These are phyloP conservation scores for Cremastinae sp. DNA, from an alignment of 2,888 invertebrate genomes.

Conservation along the genomic window DNA sequence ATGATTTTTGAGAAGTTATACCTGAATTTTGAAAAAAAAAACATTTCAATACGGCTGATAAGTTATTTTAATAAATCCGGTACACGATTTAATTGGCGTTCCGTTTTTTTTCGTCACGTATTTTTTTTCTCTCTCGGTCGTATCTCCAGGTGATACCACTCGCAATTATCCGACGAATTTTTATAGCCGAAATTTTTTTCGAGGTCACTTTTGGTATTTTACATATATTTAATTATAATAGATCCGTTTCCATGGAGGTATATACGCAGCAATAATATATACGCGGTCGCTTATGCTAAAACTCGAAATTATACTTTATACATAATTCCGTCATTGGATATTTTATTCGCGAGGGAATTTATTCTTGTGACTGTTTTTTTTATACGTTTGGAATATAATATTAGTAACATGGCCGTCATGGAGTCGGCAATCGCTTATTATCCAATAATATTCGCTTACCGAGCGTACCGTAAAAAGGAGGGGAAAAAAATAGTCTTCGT, in stretches of 20 bases:
- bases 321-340: slow-evolving; percentile 14
- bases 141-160: not conserved
- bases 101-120: not conserved
- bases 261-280: slow-evolving; percentile 3
- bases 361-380: slow-evolving; percentile 6
- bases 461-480: slow-evolving; percentile 32
- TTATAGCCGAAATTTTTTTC: slow-evolving; percentile 48
- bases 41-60: slow-evolving; percentile 49
- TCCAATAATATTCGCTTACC: slow-evolving; percentile 54
- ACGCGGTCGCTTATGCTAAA: not conserved
- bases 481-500: not conserved
- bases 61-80: slow-evolving; percentile 38
- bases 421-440: slow-evolving; percentile 30
- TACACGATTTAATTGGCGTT: slow-evolving; percentile 41
- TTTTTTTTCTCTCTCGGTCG: not conserved
- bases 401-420: slow-evolving; percentile 37
- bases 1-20: slow-evolving; percentile 16
- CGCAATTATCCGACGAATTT: slow-evolving; percentile 39
- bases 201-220: slow-evolving; percentile 50
- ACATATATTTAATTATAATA: slow-evolving; percentile 44
- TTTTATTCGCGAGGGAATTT: slow-evolving; percentile 39
- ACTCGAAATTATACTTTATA: slow-evolving; percentile 19
- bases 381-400: slow-evolving; percentile 46
- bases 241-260: slow-evolving; percentile 1
- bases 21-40: slow-evolving; percentile 50